These are phyloP conservation scores for Drosophila incognita DNA, from an alignment of 2,888 invertebrate genomes.

Conservation along the genomic window DNA sequence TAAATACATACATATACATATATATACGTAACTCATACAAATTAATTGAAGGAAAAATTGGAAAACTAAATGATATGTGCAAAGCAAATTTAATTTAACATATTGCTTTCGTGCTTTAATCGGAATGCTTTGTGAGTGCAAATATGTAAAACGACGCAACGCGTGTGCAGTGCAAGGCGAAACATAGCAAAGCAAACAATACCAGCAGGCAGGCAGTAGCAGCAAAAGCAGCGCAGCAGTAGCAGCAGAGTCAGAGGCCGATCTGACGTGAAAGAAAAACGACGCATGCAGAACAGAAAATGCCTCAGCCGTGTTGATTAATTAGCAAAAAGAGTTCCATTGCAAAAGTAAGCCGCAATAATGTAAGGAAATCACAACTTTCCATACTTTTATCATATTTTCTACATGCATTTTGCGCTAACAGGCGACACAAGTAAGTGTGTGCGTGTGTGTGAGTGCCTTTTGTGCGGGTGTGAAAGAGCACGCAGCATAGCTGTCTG, in stretches of 20 bases:
- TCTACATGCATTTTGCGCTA: constrained; percentile 53
- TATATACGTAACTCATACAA: constrained; percentile 62
- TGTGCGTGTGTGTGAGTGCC: constrained; percentile 17
- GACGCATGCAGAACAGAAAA: constrained; percentile 69
- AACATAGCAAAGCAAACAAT: constrained; percentile 61
- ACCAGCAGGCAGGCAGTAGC: constrained; percentile 48
- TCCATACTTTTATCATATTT: constrained; percentile 54
- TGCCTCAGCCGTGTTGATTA: constrained; percentile 64
- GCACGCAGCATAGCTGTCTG: constrained; percentile 57
- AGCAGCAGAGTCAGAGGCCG: constrained; percentile 46
- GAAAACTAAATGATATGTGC: constrained; percentile 46
- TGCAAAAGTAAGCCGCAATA: constrained; percentile 57
- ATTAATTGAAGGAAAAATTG: constrained; percentile 60
- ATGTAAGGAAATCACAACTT: constrained; percentile 49
- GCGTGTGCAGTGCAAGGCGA: constrained; percentile 63
- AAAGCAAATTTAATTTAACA: constrained; percentile 33
- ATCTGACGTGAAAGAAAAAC: constrained; percentile 67
- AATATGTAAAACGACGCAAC: constrained; percentile 55
- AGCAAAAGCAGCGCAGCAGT: constrained; percentile 30
- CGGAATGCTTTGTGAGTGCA: constrained; percentile 49
- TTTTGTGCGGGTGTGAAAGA: constrained; percentile 59
- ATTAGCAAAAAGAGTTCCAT: constrained; percentile 60
- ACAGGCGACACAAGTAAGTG: constrained; percentile 27
- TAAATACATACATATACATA: constrained; percentile 45
- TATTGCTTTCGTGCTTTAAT: constrained; percentile 23